These are phyloP conservation scores for Pedetes capensis DNA, from an alignment of 2,113 vertebrate species.

Conservation along the genomic window DNA sequence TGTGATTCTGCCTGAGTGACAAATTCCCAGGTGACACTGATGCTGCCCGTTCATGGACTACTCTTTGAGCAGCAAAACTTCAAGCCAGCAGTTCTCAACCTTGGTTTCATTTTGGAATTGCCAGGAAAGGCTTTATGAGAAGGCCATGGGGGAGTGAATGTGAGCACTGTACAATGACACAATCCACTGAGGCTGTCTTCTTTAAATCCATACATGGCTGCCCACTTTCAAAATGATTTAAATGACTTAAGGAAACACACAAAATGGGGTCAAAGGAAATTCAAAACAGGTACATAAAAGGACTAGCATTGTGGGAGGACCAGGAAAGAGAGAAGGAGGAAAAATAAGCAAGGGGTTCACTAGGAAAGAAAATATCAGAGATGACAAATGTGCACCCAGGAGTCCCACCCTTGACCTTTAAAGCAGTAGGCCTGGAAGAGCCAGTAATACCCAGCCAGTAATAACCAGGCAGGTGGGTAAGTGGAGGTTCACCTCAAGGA, in stretches of 20 bases:
- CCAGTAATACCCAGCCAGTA: not conserved
- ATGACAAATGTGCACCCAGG: not conserved
- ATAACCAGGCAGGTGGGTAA: rapidly evolving
- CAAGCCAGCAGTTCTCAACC: not conserved
- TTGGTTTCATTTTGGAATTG: not conserved
- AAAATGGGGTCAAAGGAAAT: not conserved
- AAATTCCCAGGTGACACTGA: not conserved
- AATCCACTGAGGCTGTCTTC: not conserved
- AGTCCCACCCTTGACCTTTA: not conserved
- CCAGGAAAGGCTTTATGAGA: not conserved
- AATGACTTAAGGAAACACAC: not conserved
- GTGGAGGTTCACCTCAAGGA: not conserved
- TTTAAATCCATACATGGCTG: not conserved
- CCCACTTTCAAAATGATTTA: not conserved
- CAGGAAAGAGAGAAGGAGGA: not conserved
- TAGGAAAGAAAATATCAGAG: not conserved
- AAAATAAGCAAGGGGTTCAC: not conserved
- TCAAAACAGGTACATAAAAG: constrained; percentile 5
- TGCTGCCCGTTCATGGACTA: rapidly evolving
- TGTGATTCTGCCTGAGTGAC: not conserved
- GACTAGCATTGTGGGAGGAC: not conserved
- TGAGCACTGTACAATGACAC: no score
- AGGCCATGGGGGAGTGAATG: no score
- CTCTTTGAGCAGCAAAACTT: not conserved
- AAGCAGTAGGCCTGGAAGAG: not conserved